Evolutionary conservation across 2,113 vertebrate species (phyloP), one percentile per base, ranked within the genome.

Genomic region (Maylandia zebra): DNA sequence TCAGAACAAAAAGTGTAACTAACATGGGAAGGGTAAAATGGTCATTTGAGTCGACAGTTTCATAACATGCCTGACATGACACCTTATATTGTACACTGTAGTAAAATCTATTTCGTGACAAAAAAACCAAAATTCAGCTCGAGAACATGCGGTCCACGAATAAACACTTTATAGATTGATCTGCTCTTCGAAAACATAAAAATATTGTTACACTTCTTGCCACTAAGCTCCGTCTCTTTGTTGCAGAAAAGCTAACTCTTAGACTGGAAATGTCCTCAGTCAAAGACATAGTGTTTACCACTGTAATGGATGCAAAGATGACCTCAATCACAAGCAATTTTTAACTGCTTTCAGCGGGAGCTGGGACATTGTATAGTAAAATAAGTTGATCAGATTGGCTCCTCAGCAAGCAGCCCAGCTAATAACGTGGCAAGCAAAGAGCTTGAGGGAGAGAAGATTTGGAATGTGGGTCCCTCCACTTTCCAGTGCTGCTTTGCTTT

Each of bases 301-400:
- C 92, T 88, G 85, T 96, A 96, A 97, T 97, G 95, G 96, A 97
- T 97, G 95, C 94, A 94, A 95, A 94, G 94, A 96, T 97, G 96
- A 97, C 97, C 97, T 97, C 97, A 97, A 97, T 98, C 97, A 97
- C 95, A 96, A 96, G 95, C 96, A 88, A 82, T 90, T 96, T 96
- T 97, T 96, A 96, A 93, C 93, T 92, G 91, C 95, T 96, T 96
- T 95, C 93, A 96, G 94, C 81, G 82, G 91, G 91, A 94, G 93
- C 96, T 88, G 93, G 92, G 88, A 86, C 83, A 93, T 89, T 93
- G 93, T 94, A 92, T 92, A 93, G 94, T 94, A 91, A 94, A 92
- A 95, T 96, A 97, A 96, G 94, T 97, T 97, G 96, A 97, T 97
- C 96, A 96, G 96, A 97, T 97, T 96, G 95, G 96, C 96, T 95